A percentile compares a stretch with the other conserved stretches of the same genome.
phyloP scores from a whole-genome alignment of 1,140 invertebrate species.

The Popillia japonica region DNA sequence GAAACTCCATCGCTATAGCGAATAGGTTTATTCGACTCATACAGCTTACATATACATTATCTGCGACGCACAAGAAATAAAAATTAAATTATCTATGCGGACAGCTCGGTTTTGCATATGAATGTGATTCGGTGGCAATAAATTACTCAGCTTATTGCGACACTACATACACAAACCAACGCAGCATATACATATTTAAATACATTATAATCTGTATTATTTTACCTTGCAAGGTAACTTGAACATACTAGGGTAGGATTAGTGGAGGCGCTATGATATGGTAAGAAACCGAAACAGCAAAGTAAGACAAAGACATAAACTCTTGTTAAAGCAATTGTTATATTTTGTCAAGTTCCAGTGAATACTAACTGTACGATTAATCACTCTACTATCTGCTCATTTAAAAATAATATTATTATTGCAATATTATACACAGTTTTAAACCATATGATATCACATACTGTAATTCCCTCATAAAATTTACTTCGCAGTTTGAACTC shows the following conservation, averaged over 20 bases:
- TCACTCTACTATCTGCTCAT: neutral
- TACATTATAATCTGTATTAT: constrained; percentile 21
- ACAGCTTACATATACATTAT: neutral
- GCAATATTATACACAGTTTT: too few species aligned
- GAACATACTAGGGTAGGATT: neutral
- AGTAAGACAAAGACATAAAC: neutral
- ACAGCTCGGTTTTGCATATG: constrained; percentile 27
- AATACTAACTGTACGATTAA: neutral
- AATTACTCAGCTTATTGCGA: constrained; percentile 27
- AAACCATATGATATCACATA: too few species aligned
- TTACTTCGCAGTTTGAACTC: too few species aligned
- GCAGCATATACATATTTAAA: neutral
- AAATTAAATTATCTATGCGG: constrained; percentile 20
- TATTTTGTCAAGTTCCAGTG: neutral
- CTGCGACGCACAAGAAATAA: constrained; percentile 21
- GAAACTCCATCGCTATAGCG: too few species aligned
- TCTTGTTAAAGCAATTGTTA: neutral
- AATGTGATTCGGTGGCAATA: constrained; percentile 29
- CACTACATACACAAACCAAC: neutral
- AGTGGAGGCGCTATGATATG: neutral
- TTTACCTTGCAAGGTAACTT: constrained; percentile 33
- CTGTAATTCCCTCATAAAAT: too few species aligned
- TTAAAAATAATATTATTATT: neutral
- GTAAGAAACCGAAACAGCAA: neutral
- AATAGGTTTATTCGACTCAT: neutral